phyloP scores from a whole-genome alignment of 2,113 vertebrate genomes.

The Plotosus lineatus region DNA sequence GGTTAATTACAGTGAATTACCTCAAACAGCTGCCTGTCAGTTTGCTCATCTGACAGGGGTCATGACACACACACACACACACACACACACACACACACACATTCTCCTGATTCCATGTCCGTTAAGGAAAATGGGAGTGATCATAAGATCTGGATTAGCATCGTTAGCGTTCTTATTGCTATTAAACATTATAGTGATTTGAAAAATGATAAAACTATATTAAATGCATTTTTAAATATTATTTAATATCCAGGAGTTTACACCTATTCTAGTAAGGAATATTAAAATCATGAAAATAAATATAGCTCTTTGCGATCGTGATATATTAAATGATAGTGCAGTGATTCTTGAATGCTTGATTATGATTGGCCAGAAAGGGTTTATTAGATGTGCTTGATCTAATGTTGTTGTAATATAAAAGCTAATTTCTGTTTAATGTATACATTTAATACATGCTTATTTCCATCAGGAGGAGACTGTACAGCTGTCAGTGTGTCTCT shows the following conservation, averaged over 20 bases:
- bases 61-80: conserved; percentile 54
- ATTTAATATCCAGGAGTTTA: too few species aligned
- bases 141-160: neutral
- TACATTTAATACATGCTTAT: too few species aligned
- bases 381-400: neutral
- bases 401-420: neutral
- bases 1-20: conserved; percentile 72
- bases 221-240: too few species aligned
- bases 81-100: conserved; percentile 22
- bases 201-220: neutral
- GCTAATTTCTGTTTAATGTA: too few species aligned
- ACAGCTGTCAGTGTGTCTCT: too few species aligned
- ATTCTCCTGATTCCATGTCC: neutral
- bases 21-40: conserved; percentile 62
- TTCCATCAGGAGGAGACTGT: too few species aligned
- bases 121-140: neutral
- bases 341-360: neutral
- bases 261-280: too few species aligned
- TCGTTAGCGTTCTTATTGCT: neutral
- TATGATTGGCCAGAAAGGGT: neutral
- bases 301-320: neutral
- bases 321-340: neutral
- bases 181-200: neutral
- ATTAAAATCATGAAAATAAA: too few species aligned
- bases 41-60: conserved; percentile 75